Evolutionary conservation across 1,140 invertebrate genomes (phyloP), one percentile per base, ranked within the genome.

Genomic region (Nephila pilipes): DNA sequence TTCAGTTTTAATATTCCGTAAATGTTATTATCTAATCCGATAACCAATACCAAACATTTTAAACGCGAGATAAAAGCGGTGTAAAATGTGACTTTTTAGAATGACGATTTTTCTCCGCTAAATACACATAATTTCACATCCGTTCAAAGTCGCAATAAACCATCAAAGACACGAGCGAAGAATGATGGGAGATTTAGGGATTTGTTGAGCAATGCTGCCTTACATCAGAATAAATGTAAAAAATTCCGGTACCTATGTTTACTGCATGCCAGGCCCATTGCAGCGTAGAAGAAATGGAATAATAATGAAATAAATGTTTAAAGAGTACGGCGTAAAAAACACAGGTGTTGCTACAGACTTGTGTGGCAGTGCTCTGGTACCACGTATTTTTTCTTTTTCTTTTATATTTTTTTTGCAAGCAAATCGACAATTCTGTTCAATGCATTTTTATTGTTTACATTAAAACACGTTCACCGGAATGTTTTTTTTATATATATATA

Each of bases 311-410:
- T 32, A 32, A 36, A 75, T 75, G 69, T 75, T 75, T 75, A 75
- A 75, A 75, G 69, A 75, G 69, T 75, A 75, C 69, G 69, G 69
- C 69, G 29, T 32, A 75, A 75, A 75, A 75, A 75, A 32, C 69
- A 75, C 69, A 75, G 69, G 69, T 75, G 69, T 75, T 75, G 36
- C 69, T 75, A 75, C 29, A 75, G 18, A 75, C 29, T 75, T 75
- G 14, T 10, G 29, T 6, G 10, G 29, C n/a, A 65, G 18, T 75
- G 32, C 36, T 75, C 16, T 16, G 58, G 18, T 60, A n/a, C n/a
- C n/a, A n/a, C 58, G 22, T 18, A 4, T 10, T 8, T 65, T 14
- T 2, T 12, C 4, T 8, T n/a, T 3, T 6, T n/a, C 6, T n/a
- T 8, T n/a, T n/a, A 22, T n/a, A n/a, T n/a, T 2, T 29, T 12